Evolutionary conservation across 2,797 vertebrate species (phyloP), one percentile per base, ranked within the genome.

Genomic region (Myiothlypis coronata): DNA sequence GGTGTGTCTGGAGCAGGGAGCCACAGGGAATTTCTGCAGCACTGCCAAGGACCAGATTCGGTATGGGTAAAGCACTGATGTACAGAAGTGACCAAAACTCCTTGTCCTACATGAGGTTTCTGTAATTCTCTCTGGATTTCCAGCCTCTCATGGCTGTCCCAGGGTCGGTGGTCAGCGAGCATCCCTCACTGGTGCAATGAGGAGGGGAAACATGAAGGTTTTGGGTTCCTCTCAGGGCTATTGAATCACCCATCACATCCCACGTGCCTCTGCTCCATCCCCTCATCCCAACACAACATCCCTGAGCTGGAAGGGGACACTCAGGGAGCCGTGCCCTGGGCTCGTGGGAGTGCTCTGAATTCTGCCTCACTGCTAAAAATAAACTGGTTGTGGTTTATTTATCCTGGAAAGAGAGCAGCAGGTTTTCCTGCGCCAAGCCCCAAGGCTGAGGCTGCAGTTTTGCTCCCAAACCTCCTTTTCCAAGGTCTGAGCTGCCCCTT

Each of bases 131-230:
- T 35, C 32, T 22, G 39, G 6, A 55, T n/a, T 79, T 6, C 41
- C 34, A 44, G 20, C 11, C 28, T 83, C 27, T 32, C 4, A 0
- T 11, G 7, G 14, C 70, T 46, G 30, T 28, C 27, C 44, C 0
- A 0, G 14, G 17, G 11, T 19, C 0, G 0, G 14, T 20, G 69
- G 14, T 28, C 0, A 0, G 12, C 5, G 37, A 75, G 47, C 56
- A 28, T 67, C 71, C 37, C 63, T 63, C 8, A 0, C 53, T 34
- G 75, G 7, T 22, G 16, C 1, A 2, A 2, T 56, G 43, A 35
- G 55, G 49, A 83, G 44, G 37, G 27, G 30, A 28, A 53, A 53
- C 55, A 9, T 0, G 3, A 52, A 50, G 55, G 39, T 43, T 65
- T 44, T 6, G 41, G 5, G 10, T 53, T 68, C 20, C 6, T 30